Percentiles rank a stretch among this genome's conserved stretches.
These are phyloP conservation scores for Biston stratarius DNA, from an alignment of 2,888 invertebrate genomes.

Conservation along the genomic window DNA sequence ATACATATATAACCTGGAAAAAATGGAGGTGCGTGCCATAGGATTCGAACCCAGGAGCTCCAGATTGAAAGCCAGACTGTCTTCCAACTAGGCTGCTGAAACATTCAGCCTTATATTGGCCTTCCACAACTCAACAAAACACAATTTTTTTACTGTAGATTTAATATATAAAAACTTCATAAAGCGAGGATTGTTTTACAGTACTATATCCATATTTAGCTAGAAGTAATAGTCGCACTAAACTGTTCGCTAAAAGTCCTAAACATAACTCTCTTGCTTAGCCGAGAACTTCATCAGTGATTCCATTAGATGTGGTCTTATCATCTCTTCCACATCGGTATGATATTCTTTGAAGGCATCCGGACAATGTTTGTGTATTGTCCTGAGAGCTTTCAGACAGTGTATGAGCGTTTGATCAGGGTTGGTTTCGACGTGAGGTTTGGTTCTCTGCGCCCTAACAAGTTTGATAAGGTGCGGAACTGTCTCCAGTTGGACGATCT, in stretches of 20 bases:
- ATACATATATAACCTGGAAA: too few relatives aligned
- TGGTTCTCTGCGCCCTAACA: constrained; percentile 86
- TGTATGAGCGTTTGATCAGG: constrained; percentile 80
- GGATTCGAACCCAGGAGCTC: too few relatives aligned
- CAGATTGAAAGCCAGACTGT: too few relatives aligned
- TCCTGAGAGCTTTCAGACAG: constrained; percentile 77
- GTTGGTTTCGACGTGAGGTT: constrained; percentile 68
- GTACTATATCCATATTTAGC: not conserved
- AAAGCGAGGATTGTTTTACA: not conserved
- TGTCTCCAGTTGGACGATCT: constrained; percentile 90
- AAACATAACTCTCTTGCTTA: constrained; percentile 93
- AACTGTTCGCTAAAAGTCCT: constrained; percentile 24
- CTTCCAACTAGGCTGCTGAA: too few relatives aligned
- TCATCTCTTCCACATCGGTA: constrained; percentile 90
- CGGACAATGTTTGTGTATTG: constrained; percentile 79
- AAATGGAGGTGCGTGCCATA: too few relatives aligned
- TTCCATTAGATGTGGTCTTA: constrained; percentile 91
- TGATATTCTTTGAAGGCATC: constrained; percentile 70
- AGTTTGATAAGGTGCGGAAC: constrained; percentile 88
- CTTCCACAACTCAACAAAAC: too few relatives aligned
- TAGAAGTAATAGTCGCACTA: not conserved
- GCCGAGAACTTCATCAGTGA: constrained; percentile 92
- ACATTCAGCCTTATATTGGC: too few relatives aligned
- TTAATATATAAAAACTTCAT: too few relatives aligned
- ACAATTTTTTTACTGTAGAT: too few relatives aligned